Base-by-base conservation (phyloP, 2,888 invertebrate species). In the Philaethria dido region DNA sequence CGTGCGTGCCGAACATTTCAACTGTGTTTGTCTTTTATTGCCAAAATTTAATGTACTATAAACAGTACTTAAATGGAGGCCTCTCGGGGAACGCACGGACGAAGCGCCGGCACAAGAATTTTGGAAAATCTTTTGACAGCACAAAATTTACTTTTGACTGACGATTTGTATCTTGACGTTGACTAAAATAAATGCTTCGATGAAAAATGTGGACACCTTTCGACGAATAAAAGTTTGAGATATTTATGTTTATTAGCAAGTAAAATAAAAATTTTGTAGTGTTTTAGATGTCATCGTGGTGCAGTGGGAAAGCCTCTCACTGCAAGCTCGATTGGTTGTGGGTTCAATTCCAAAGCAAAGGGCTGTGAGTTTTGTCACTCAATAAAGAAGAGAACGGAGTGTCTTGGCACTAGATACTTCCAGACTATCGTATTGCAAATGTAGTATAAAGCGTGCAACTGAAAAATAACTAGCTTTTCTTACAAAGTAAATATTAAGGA, bases 21-120 rank as follows among this genome's bases (percentile, higher is more conserved):
- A 76, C 86, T 87, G 81, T 83, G 89, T 91, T 85, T 87, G 81
- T 87, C 89, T 90, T 92, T 92, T 92, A 92, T 92, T 92, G 91
- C 92, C 92, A 91, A 92, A 92, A 92, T 92, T 92, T 91, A 92
- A 92, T 91, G 92, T 84, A 86, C 90, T 79, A 88, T 87, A 91
- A 90, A 92, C 84, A 90, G 91, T 81, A 84, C 87, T 83, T 92
- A 92, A 92, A 92, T 92, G 85, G 89, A 82, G 84, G 81, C 83
- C 84, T 78, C 85, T 80, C 86, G 87, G 87, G 85, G 84, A 84
- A 84, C 64, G 63, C 63, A 61, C 59, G 74, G 77, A 64, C 69
- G 65, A 63, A 72, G 68, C 74, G 75, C 80, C 75, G 78, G 79
- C 79, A 77, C 78, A 84, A 80, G 76, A 77, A 81, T 79, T 74